phyloP scores from a whole-genome alignment of 2,113 vertebrate genomes.

The Euleptes europaea region DNA sequence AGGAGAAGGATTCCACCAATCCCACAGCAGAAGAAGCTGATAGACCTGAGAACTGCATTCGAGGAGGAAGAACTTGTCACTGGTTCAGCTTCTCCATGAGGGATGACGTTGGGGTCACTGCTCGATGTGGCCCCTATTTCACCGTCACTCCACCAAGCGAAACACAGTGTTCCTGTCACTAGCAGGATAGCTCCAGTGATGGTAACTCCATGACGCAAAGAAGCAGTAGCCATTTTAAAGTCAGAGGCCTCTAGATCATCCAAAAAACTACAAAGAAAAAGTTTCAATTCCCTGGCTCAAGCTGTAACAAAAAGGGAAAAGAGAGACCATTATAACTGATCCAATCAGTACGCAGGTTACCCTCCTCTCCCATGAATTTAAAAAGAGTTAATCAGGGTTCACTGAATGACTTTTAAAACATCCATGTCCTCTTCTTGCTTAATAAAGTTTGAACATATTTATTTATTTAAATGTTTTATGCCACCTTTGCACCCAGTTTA shows the following conservation, averaged over 20 bases:
- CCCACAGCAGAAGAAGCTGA: conserved; percentile 74
- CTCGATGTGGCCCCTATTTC: conserved; percentile 28
- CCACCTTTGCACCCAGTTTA: no score
- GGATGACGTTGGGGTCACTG: conserved; percentile 4
- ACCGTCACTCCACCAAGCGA: conserved; percentile 74
- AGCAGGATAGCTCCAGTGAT: conserved; percentile 65
- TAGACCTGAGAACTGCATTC: conserved; percentile 62
- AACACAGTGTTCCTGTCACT: conserved; percentile 72
- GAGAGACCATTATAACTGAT: background rate
- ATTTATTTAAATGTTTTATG: no score
- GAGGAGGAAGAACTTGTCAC: conserved; percentile 48
- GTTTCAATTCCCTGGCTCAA: conserved; percentile 2
- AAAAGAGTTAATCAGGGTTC: background rate
- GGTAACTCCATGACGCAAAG: conserved; percentile 61
- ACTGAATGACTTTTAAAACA: fast-evolving
- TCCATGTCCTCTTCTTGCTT: background rate
- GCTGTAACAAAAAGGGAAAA: conserved; percentile 15
- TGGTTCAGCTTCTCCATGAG: conserved; percentile 18
- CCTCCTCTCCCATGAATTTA: background rate
- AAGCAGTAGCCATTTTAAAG: conserved; percentile 38
- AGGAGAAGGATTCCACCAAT: conserved; percentile 72
- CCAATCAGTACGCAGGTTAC: background rate
- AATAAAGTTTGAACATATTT: no score
- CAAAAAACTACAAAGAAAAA: background rate
- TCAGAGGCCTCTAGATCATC: background rate